phyloP scores from a whole-genome alignment of 1,140 invertebrate genomes.

The Euwallacea fornicatus region DNA sequence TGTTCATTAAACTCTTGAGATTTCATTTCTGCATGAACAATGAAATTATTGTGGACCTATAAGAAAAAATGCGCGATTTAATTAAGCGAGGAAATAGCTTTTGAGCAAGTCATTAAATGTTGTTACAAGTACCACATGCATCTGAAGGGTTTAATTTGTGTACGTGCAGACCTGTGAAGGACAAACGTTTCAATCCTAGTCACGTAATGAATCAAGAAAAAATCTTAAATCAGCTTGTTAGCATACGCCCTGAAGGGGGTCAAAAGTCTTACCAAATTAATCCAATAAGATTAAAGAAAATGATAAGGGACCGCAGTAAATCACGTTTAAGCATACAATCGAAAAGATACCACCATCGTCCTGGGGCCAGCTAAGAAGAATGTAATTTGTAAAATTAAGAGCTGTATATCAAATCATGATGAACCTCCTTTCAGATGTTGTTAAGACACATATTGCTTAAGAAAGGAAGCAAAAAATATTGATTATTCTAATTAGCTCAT shows the following conservation, averaged over 20 bases:
- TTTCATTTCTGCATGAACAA: background rate
- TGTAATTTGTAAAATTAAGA: no score
- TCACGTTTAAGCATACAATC: background rate
- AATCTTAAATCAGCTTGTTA: background rate
- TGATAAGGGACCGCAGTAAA: background rate
- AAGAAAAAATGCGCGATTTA: background rate
- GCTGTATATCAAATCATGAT: no score
- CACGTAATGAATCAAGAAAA: background rate
- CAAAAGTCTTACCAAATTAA: background rate
- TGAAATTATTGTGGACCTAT: background rate
- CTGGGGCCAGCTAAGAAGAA: no score
- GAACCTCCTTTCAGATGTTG: no score
- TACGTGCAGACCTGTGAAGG: no score
- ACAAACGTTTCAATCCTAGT: no score
- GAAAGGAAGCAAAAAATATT: no score
- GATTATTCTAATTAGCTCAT: no score
- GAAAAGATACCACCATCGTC: background rate
- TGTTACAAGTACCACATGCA: background rate
- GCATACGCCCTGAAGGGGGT: background rate
- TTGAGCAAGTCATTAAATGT: conserved; percentile 1
- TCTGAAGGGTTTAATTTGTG: no score
- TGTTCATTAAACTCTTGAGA: conserved; percentile 6
- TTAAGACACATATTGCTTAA: no score
- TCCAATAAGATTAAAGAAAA: background rate
- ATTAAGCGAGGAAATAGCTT: background rate